phyloP scores from a whole-genome alignment of 2,113 vertebrate genomes.

The Psittacara wagleri region DNA sequence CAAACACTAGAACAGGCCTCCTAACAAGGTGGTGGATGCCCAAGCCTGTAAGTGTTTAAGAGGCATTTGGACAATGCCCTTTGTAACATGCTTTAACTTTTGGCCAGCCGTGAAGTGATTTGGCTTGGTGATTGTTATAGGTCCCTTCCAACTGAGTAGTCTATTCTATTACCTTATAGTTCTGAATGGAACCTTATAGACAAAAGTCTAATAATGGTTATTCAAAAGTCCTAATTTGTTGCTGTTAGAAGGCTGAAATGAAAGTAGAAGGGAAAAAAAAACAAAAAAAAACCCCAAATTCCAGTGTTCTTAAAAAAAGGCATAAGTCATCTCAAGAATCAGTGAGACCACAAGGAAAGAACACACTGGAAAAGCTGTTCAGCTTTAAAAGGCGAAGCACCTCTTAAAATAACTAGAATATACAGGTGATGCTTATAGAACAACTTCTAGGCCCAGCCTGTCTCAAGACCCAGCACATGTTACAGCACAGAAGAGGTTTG shows the following conservation, averaged over 20 bases:
- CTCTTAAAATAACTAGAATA: not conserved
- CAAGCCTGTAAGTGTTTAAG: too few species aligned
- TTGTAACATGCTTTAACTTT: not conserved
- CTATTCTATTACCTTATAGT: not conserved
- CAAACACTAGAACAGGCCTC: not conserved
- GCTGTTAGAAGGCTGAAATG: not conserved
- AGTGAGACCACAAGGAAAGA: not conserved
- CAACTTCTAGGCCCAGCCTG: not conserved
- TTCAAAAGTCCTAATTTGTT: not conserved
- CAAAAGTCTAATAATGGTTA: not conserved
- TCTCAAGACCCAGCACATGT: not conserved
- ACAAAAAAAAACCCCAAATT: not conserved
- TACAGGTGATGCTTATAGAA: not conserved
- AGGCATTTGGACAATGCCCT: too few species aligned
- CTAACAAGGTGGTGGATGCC: too few species aligned
- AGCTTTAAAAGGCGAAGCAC: not conserved
- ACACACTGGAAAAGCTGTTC: not conserved
- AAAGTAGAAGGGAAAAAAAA: not conserved
- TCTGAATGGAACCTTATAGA: not conserved
- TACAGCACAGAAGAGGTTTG: not conserved
- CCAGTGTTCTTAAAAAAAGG: not conserved
- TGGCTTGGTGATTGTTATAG: rapidly evolving
- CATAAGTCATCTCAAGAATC: not conserved
- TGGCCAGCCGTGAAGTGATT: not conserved
- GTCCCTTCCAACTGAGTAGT: not conserved